Conservation (phyloP, 2,888 invertebrate species). For the Acleris emargana region DNA sequence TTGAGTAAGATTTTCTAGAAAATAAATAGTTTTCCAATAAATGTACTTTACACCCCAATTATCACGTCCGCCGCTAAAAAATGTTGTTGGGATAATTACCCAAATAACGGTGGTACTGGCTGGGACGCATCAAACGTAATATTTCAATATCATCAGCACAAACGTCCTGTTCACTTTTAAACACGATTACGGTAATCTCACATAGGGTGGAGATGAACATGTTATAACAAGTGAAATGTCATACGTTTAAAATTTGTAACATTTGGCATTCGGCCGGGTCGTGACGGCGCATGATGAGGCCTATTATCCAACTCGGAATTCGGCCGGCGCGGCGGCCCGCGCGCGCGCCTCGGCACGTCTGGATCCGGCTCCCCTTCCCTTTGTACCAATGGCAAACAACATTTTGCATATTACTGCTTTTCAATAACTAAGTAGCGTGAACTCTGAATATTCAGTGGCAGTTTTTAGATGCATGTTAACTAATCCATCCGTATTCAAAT, state of each 20-base stretch:
- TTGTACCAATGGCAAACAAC: slow-evolving; percentile 51
- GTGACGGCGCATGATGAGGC: slow-evolving; percentile 78
- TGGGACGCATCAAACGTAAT: no score
- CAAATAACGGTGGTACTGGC: rapidly evolving
- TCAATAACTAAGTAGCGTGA: slow-evolving; percentile 41
- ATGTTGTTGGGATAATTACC: no score
- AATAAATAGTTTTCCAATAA: no score
- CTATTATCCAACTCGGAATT: slow-evolving; percentile 75
- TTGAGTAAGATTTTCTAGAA: no score
- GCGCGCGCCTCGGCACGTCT: slow-evolving; percentile 72
- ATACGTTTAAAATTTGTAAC: slow-evolving; percentile 68
- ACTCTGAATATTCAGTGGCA: background rate
- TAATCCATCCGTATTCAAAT: no score
- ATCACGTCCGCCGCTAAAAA: no score
- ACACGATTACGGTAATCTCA: background rate
- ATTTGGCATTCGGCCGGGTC: slow-evolving; percentile 68
- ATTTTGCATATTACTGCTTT: slow-evolving; percentile 49
- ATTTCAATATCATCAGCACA: no score
- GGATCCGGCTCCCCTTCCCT: slow-evolving; percentile 59
- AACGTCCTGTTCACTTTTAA: no score
- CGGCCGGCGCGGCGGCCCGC: slow-evolving; percentile 52
- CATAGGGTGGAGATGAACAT: slow-evolving; percentile 45
- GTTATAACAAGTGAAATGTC: slow-evolving; percentile 55
- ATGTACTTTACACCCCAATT: no score
- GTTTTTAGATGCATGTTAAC: background rate